Base-by-base conservation (phyloP, 2,113 vertebrate species). In the Panthera leo region DNA sequence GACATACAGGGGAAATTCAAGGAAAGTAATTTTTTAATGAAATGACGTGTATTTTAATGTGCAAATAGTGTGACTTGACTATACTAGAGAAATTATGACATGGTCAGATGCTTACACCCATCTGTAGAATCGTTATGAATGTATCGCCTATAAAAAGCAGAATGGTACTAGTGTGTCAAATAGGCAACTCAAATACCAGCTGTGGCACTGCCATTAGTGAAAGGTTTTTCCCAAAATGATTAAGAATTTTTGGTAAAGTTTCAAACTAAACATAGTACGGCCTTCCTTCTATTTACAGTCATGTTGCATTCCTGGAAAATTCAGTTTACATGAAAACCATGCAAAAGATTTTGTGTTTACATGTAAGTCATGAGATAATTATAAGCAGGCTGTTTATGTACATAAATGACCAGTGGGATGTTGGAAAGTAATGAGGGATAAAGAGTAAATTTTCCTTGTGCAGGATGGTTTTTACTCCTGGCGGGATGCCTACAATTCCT, bases 171-270 rank as follows among this genome's bases (percentile, higher is more conserved):
- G 6, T 61, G 9, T 68, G 29, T 71, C 53, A 4, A 42, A 67
- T 29, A 3, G 0, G 18, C 42, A 45, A 67, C 23, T 67, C 42
- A 73, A 76, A 71, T 51, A 31, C 53, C 27, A 76, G n/a, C 34
- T 63, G 42, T 21, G 10, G 15, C 27, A 31, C 12, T 70, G 78
- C 70, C 70, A 36, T 87, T 84, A 92, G 42, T 27, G 14, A 76
- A 86, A 31, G 53, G 48, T 71, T 25, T 96, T 96, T 95, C 76
- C 36, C 31, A 61, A 96, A 92, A 68, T 79, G 51, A 34, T 71
- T 78, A 71, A 42, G 25, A 36, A 71, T 42, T 95, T 96, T 93
- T 95, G 96, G 90, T 91, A 70, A 91, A 55, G 42, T 61, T 97
- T 95, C 75, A 97, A 92, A 83, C 68, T 70, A 89, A 80, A 86